Percentiles rank a stretch among this genome's conserved stretches.
Conservation (phyloP, 2,888 invertebrate species). For the Nineta flava region DNA sequence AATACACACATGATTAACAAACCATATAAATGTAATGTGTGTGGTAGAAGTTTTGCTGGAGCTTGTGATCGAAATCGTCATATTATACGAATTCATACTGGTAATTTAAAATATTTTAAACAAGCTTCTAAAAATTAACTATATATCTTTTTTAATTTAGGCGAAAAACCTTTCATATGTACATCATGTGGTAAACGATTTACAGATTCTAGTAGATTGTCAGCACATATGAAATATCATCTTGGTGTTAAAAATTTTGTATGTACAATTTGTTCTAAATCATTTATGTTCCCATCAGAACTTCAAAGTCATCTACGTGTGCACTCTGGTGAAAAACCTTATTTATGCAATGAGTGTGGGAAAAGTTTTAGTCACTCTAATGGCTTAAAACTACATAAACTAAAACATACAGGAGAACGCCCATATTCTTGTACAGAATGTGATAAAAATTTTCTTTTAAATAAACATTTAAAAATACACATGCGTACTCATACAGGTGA, state of each 20-base stretch:
- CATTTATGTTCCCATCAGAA: conserved; percentile 20
- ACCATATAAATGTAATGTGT: too few relatives aligned
- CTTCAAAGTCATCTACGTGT: too few relatives aligned
- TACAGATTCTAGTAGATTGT: conserved; percentile 20
- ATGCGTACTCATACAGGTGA: conserved; percentile 17
- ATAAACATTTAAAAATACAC: conserved; percentile 16
- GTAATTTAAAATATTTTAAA: conserved; percentile 7
- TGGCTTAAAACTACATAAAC: conserved; percentile 20
- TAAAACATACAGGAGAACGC: conserved; percentile 22
- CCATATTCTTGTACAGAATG: conserved; percentile 21
- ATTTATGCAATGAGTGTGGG: conserved; percentile 17
- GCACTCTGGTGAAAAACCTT: too few relatives aligned
- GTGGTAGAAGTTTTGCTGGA: too few relatives aligned
- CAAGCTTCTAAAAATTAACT: too few relatives aligned
- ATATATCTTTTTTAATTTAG: too few relatives aligned
- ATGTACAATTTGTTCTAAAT: conserved; percentile 20
- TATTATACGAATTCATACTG: conserved; percentile 15
- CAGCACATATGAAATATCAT: conserved; percentile 21
- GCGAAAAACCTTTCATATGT: conserved; percentile 21
- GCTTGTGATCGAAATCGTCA: too few relatives aligned
- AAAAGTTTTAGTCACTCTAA: conserved; percentile 21
- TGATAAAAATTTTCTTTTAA: conserved; percentile 23
- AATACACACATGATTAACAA: too few relatives aligned
- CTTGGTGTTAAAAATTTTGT: conserved; percentile 20
- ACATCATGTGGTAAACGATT: conserved; percentile 19